Percentiles rank a stretch among this genome's conserved stretches.
phyloP scores from a whole-genome alignment of 2,797 vertebrate species.

The Galagoides demidoff region DNA sequence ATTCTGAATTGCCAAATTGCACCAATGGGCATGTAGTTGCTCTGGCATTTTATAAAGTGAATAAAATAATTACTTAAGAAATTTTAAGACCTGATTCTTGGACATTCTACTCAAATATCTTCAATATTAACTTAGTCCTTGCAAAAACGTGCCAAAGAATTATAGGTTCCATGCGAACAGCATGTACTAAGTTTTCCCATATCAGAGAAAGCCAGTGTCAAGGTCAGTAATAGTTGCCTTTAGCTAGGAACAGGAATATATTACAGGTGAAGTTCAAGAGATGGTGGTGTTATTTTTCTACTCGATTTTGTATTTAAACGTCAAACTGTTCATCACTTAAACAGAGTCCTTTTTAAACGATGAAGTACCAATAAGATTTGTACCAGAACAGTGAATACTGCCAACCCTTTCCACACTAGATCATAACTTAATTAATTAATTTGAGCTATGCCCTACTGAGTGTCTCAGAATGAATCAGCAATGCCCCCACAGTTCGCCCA shows the following conservation, averaged over 20 bases:
- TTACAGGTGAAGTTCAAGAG: background rate
- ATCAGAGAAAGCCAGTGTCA: background rate
- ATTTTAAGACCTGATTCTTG: background rate
- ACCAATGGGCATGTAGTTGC: background rate
- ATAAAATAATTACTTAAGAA: background rate
- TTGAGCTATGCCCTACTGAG: slow-evolving; percentile 53
- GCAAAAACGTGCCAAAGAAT: background rate
- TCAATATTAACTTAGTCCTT: background rate
- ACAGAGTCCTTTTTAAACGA: background rate
- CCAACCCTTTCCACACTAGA: slow-evolving; percentile 13
- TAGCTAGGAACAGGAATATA: background rate
- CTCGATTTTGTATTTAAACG: slow-evolving; percentile 23
- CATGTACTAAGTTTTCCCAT: background rate
- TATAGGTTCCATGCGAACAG: background rate
- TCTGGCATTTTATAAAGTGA: slow-evolving; percentile 5
- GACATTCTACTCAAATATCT: background rate
- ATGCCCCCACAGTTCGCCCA: slow-evolving; percentile 16
- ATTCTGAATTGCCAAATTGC: slow-evolving; percentile 1
- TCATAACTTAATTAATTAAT: slow-evolving; percentile 79
- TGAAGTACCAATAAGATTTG: background rate
- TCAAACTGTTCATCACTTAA: background rate
- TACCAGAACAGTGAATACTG: background rate
- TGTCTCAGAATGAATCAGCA: slow-evolving; percentile 70
- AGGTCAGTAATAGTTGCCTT: background rate
- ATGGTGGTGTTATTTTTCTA: slow-evolving; percentile 1